Percentiles rank a stretch among this genome's conserved stretches.
Conservation (phyloP, 2,113 vertebrate species). For the Oriolus oriolus region DNA sequence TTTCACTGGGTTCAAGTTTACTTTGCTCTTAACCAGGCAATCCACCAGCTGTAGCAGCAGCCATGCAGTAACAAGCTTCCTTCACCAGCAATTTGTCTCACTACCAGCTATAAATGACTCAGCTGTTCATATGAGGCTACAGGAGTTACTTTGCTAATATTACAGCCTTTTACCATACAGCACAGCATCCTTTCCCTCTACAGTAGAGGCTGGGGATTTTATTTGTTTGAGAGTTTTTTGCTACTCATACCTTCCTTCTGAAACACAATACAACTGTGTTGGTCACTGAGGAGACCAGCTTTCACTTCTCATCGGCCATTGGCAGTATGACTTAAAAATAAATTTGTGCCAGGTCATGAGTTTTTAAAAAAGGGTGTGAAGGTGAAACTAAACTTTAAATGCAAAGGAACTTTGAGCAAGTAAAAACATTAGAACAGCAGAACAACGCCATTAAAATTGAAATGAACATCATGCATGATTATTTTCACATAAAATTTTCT, state of each 20-base stretch:
- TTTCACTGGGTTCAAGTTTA: not conserved
- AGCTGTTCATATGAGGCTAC: not conserved
- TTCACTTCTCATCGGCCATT: not conserved
- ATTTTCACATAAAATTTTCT: not conserved
- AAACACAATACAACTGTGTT: not conserved
- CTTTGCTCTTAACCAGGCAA: slow-evolving; percentile 6
- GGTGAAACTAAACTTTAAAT: not conserved
- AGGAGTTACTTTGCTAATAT: not conserved
- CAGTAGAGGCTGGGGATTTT: not conserved
- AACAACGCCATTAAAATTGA: not conserved
- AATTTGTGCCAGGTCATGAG: not conserved
- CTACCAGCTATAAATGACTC: not conserved
- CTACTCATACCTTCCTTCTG: not conserved
- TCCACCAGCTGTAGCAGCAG: not conserved
- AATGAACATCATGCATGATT: not conserved
- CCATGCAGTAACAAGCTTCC: not conserved
- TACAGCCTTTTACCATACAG: not conserved
- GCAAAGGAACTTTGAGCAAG: not conserved
- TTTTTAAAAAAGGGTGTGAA: not conserved
- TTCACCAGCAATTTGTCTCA: not conserved
- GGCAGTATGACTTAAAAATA: not conserved
- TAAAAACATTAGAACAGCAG: not conserved
- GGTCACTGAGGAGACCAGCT: not conserved
- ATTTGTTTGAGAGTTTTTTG: not conserved
- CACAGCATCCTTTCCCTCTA: not conserved